phyloP scores from a whole-genome alignment of 2,113 vertebrate genomes.

The Columbina picui region DNA sequence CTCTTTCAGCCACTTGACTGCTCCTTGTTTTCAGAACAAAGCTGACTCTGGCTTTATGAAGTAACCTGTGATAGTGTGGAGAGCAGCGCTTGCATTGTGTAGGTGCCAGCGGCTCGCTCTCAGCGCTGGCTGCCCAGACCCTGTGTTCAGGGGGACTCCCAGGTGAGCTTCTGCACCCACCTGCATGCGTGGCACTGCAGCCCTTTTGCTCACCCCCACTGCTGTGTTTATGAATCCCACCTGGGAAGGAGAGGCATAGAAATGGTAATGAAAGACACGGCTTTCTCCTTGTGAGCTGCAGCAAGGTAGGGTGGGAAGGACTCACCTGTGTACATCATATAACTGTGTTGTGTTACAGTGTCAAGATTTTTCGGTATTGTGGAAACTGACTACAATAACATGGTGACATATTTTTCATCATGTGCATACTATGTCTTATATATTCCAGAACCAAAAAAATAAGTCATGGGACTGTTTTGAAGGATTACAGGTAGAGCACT shows the following conservation, averaged over 20 bases:
- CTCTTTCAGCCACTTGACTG: not conserved
- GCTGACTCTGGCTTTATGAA: not conserved
- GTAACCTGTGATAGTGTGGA: not conserved
- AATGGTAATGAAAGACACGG: not conserved
- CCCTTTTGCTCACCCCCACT: not conserved
- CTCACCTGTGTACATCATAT: not conserved
- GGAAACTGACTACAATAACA: not conserved
- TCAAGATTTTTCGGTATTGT: not conserved
- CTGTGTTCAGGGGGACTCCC: rapidly evolving
- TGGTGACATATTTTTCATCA: not conserved
- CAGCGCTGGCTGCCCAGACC: not conserved
- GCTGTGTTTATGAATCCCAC: rapidly evolving
- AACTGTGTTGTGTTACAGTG: not conserved
- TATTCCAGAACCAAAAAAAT: not conserved
- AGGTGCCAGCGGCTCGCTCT: not conserved
- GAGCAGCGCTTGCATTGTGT: not conserved
- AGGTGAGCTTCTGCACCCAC: not conserved
- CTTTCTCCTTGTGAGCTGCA: not conserved
- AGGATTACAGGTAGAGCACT: not conserved
- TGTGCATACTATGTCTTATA: not conserved
- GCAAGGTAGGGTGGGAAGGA: rapidly evolving
- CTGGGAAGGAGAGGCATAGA: not conserved
- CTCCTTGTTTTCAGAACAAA: not conserved
- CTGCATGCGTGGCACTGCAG: not conserved
- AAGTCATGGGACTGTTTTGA: not conserved